Base-by-base conservation (phyloP, 1,140 invertebrate species). In the Bombus balteatus region DNA sequence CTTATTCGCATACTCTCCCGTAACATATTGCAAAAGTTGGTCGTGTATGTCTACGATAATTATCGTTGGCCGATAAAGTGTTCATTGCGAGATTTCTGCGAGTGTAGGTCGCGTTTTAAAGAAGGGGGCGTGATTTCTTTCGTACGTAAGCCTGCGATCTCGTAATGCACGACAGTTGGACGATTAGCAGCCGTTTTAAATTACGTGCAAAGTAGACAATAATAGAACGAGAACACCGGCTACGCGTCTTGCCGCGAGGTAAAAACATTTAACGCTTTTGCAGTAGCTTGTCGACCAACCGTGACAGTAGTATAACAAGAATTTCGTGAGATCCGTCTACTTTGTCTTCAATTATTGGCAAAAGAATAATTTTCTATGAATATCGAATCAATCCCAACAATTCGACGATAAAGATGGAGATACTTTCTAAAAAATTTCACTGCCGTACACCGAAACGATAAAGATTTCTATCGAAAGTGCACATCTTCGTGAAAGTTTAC, bases 241-340 rank as follows among this genome's bases (percentile, higher is more conserved):
- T 70, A 47, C 43, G 34, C 18, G 28, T n/a, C 79, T 59, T 62
- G n/a, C 43, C 13, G 53, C 79, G 68, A 81, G 65, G 68, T 81
- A 73, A 81, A 73, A 59, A 81, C 68, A 73, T 81, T 81, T 81
- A 81, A 81, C 79, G 47, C 68, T 59, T 81, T 81, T 34, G 79
- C 79, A 32, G 72, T 53, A 25, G 78, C 18, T 9, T 34, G 39
- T 57, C 47, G 37, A 15, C 43, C 41, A 3, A 15, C 13, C 32
- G 9, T 18, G 32, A 25, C 47, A 9, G 43, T n/a, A 3, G 25
- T 32, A 15, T 34, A 6, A 39, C 28, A 22, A 66, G 4, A 25
- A 37, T 66, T 32, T 32, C 6, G 0, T 18, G 37, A 47, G 8
- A 28, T 28, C 39, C 18, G 3, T 68, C 13, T 12, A n/a, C 25